Evolutionary conservation across 2,797 vertebrate genomes (phyloP).

Genomic region (Alosa sapidissima): DNA sequence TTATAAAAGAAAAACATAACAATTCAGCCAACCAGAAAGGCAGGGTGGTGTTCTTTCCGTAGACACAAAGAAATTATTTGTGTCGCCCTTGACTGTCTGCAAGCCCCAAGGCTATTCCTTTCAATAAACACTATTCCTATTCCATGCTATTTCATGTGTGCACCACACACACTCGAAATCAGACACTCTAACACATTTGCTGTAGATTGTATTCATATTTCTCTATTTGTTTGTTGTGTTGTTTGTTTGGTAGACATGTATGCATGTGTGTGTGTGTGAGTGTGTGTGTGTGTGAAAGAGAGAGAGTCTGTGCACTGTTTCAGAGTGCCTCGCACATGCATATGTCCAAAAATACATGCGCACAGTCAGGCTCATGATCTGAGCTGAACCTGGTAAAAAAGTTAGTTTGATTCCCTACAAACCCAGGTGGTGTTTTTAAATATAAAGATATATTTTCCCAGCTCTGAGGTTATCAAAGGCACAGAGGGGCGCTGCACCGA

Average conservation of each 20-base stretch:
- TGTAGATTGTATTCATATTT: not conserved
- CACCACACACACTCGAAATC: not conserved
- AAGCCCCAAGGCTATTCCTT: not conserved
- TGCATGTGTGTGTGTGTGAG: not conserved
- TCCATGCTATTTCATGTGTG: not conserved
- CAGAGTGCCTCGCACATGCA: not conserved
- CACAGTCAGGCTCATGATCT: not conserved
- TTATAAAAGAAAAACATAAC: not conserved
- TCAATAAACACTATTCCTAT: not conserved
- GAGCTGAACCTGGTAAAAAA: not conserved
- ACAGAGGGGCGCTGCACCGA: not conserved
- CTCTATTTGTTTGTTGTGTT: not conserved
- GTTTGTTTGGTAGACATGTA: not conserved
- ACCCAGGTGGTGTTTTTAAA: constrained; percentile 12
- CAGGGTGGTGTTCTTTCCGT: not conserved
- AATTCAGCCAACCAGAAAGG: not conserved
- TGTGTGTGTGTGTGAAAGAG: not conserved
- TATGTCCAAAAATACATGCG: constrained; percentile 17
- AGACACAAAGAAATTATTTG: not conserved
- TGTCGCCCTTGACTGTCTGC: too few relatives aligned
- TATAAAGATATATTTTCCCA: constrained; percentile 8
- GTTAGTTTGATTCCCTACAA: not conserved
- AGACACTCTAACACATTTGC: not conserved
- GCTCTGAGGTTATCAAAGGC: constrained; percentile 6
- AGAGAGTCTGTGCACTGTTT: not conserved